Evolutionary conservation across 2,113 vertebrate species (phyloP).

Genomic region (Colinus virginianus): DNA sequence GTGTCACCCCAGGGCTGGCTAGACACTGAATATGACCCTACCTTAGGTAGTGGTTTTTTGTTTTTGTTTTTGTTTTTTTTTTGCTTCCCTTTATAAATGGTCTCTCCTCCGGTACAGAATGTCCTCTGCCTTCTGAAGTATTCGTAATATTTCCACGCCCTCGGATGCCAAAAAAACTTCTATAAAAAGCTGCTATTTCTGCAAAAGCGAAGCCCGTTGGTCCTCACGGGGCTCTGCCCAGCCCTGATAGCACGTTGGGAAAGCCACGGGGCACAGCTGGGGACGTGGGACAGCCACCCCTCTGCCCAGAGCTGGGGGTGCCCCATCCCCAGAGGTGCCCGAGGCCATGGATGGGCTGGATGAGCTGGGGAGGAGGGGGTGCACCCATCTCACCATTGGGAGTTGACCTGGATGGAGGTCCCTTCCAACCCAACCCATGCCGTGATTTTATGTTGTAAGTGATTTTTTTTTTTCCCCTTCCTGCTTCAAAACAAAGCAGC

Average conservation of each 20-base stretch:
- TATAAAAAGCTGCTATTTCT: slow-evolving; percentile 47
- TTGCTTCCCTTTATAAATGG: background rate
- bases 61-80: background rate
- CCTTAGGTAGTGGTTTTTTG: background rate
- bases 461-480: background rate
- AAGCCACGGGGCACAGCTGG: background rate
- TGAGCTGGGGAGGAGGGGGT: too few species aligned
- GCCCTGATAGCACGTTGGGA: background rate
- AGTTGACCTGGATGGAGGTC: too few species aligned
- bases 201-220: background rate
- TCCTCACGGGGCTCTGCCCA: background rate
- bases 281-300: background rate
- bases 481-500: background rate
- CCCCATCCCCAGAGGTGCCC: too few species aligned
- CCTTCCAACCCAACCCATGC: too few species aligned
- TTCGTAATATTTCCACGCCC: slow-evolving; percentile 64
- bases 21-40: background rate
- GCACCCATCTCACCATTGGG: too few species aligned
- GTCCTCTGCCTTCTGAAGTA: slow-evolving; percentile 68
- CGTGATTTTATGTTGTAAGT: background rate
- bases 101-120: slow-evolving; percentile 37
- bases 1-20: background rate
- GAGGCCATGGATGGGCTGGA: too few species aligned
- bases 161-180: slow-evolving; percentile 31
- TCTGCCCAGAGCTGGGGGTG: background rate